A percentile compares a stretch with the other conserved stretches of the same genome.
These are phyloP conservation scores for Physeter macrocephalus DNA, from an alignment of 2,113 vertebrate species.

Conservation along the genomic window DNA sequence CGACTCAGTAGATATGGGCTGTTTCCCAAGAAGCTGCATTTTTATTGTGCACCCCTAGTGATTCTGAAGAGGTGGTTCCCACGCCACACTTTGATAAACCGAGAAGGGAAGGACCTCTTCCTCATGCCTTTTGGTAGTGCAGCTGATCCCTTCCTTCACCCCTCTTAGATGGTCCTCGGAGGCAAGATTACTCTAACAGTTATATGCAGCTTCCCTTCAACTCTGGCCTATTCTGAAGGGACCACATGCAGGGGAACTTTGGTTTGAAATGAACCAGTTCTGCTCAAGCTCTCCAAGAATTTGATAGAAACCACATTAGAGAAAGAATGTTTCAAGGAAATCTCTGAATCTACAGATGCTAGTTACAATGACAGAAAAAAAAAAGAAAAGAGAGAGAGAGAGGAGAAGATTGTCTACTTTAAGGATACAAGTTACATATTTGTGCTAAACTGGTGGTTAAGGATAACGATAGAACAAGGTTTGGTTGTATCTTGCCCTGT, in stretches of 20 bases:
- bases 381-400: not conserved
- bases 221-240: not conserved
- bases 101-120: not conserved
- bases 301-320: not conserved
- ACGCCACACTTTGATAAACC: not conserved
- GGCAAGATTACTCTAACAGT: not conserved
- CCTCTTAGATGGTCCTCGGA: not conserved
- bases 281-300: conserved; percentile 54
- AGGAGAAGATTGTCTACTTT: conserved; percentile 20
- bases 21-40: not conserved
- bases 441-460: conserved; percentile 10
- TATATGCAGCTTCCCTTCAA: not conserved
- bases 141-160: no score
- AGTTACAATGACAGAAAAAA: not conserved
- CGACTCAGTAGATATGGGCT: not conserved
- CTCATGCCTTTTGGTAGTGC: not conserved
- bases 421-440: conserved; percentile 37
- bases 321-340: not conserved
- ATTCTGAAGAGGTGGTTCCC: not conserved
- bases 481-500: conserved; percentile 48
- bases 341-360: not conserved
- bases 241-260: not conserved
- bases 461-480: conserved; percentile 58
- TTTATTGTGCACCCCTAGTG: accelerated
- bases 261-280: not conserved